Conservation (phyloP, 2,797 vertebrate species). For the Kryptopterus vitreolus region DNA sequence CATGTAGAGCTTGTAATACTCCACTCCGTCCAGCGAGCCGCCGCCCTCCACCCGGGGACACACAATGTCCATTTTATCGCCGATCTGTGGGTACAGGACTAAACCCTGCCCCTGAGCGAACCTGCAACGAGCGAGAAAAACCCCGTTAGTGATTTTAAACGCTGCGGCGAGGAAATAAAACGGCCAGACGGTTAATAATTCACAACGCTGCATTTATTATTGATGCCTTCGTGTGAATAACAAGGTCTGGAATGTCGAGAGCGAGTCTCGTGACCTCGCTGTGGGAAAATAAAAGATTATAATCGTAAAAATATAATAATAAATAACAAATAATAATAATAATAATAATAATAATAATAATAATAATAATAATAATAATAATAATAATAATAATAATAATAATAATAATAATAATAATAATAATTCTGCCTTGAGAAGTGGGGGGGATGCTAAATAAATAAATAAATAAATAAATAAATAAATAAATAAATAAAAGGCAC, state of each 20-base stretch:
- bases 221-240: slow-evolving; percentile 60
- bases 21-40: slow-evolving; percentile 84
- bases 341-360: no score
- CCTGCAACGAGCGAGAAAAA: slow-evolving; percentile 71
- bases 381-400: no score
- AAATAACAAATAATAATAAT: no score
- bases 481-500: no score
- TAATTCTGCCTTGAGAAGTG: no score
- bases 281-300: slow-evolving; percentile 30
- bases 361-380: no score
- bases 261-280: slow-evolving; percentile 19
- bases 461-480: no score
- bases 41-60: slow-evolving; percentile 95
- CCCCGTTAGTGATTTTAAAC: background rate
- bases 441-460: background rate
- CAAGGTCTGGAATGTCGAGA: slow-evolving; percentile 44
- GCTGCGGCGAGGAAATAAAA: no score
- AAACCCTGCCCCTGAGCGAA: slow-evolving; percentile 94
- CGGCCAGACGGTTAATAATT: slow-evolving; percentile 46
- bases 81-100: slow-evolving; percentile 96
- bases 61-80: slow-evolving; percentile 99
- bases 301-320: no score
- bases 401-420: no score
- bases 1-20: slow-evolving; percentile 99
- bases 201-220: slow-evolving; percentile 61